Evolutionary conservation across 2,113 vertebrate genomes (phyloP).

Genomic region (Loxodonta africana): DNA sequence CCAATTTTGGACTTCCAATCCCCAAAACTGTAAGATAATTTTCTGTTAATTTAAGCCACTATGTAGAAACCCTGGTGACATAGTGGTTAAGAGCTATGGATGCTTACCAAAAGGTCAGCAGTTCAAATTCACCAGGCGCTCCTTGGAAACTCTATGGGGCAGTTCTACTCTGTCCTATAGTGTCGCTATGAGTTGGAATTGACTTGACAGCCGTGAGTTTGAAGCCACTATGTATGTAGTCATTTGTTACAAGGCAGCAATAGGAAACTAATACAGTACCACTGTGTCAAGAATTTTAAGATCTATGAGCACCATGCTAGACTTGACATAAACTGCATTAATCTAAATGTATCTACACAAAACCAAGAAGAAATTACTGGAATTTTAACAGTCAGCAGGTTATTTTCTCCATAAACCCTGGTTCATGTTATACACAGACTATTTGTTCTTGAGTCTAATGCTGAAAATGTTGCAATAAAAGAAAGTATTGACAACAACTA

Average conservation of each 20-base stretch:
- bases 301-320: background rate
- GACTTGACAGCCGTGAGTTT: too few species aligned
- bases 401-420: background rate
- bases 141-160: too few species aligned
- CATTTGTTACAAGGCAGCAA: background rate
- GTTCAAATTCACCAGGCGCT: too few species aligned
- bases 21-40: background rate
- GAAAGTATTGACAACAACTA: background rate
- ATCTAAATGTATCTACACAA: background rate
- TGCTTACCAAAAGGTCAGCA: too few species aligned
- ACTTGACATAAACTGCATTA: background rate
- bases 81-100: too few species aligned
- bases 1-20: background rate
- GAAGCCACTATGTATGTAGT: background rate
- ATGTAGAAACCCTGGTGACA: background rate
- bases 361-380: background rate
- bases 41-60: background rate
- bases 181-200: too few species aligned
- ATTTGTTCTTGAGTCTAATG: background rate
- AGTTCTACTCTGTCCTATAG: too few species aligned
- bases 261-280: background rate
- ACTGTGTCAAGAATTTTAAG: background rate
- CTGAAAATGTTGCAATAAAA: background rate
- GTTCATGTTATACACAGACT: background rate
- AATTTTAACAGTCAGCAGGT: background rate